Conservation (phyloP, 1,140 invertebrate genomes). For the Bombus superbus region DNA sequence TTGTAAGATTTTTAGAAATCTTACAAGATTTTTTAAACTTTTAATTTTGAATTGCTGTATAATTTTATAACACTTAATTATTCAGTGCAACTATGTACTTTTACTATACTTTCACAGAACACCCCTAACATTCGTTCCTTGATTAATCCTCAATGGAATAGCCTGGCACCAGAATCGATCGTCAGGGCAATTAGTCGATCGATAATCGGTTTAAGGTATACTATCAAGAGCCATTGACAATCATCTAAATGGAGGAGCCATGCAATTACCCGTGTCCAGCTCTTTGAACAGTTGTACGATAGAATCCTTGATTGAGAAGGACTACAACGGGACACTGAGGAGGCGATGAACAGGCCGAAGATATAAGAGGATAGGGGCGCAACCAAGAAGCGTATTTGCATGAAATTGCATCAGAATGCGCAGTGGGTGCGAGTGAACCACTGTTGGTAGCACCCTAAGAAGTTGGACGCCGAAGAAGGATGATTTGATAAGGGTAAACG, state of each 20-base stretch:
- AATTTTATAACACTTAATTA: no score
- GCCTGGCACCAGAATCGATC: background rate
- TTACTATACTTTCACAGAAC: no score
- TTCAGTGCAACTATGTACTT: no score
- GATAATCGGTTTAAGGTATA: background rate
- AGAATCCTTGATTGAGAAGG: conserved; percentile 1
- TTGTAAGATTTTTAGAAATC: no score
- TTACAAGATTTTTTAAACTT: no score
- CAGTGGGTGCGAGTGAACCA: conserved; percentile 52
- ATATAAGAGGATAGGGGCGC: conserved; percentile 33
- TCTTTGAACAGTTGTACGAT: background rate
- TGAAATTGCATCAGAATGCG: conserved; percentile 66
- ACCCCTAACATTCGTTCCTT: background rate
- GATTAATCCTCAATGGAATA: background rate
- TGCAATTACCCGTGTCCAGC: conserved; percentile 23
- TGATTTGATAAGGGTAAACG: conserved; percentile 55
- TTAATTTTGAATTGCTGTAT: no score
- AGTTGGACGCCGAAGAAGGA: conserved; percentile 41
- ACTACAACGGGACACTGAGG: background rate
- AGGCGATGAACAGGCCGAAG: conserved; percentile 30
- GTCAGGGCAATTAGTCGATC: background rate
- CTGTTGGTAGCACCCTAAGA: conserved; percentile 47
- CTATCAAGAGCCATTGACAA: no score
- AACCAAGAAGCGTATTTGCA: conserved; percentile 63
- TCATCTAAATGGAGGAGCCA: conserved; percentile 1